These are phyloP conservation scores for Silurus glanis DNA, from an alignment of 2,113 vertebrate species.

Conservation along the genomic window DNA sequence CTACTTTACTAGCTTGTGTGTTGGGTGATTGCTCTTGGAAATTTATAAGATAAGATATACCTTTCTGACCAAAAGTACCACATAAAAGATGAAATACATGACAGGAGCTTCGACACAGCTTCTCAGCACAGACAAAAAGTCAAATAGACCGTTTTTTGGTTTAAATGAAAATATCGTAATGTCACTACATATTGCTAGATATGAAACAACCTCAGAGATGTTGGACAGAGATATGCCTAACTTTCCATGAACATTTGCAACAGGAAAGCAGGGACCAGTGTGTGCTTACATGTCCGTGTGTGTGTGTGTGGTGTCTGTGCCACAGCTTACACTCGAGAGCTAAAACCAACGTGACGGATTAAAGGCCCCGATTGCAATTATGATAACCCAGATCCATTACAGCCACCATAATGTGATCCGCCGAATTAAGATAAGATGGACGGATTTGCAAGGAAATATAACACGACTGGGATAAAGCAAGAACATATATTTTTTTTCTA, in stretches of 20 bases:
- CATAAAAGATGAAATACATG: background rate
- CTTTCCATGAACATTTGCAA: constrained; percentile 13
- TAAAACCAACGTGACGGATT: constrained; percentile 57
- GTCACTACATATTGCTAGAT: background rate
- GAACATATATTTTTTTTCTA: constrained; percentile 20
- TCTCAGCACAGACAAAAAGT: background rate
- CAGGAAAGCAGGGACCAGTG: background rate
- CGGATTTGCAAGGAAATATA: constrained; percentile 45
- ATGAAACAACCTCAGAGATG: background rate
- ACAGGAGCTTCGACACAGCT: background rate
- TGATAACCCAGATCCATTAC: constrained; percentile 64
- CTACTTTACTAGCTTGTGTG: background rate
- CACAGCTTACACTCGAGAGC: constrained; percentile 38
- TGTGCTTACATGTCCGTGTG: background rate
- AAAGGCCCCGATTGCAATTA: constrained; percentile 63
- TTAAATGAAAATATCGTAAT: background rate
- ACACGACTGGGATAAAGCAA: background rate
- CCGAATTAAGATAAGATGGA: constrained; percentile 54
- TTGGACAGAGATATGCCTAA: background rate
- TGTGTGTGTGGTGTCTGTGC: constrained; percentile 27
- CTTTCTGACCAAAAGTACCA: too few relatives aligned
- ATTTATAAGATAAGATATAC: too few relatives aligned
- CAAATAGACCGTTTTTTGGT: too few relatives aligned
- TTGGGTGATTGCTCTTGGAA: background rate
- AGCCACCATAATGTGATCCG: constrained; percentile 45